Percentiles rank a stretch among this genome's conserved stretches.
phyloP scores from a whole-genome alignment of 2,888 invertebrate genomes.

The Neocrepidodera transversa region DNA sequence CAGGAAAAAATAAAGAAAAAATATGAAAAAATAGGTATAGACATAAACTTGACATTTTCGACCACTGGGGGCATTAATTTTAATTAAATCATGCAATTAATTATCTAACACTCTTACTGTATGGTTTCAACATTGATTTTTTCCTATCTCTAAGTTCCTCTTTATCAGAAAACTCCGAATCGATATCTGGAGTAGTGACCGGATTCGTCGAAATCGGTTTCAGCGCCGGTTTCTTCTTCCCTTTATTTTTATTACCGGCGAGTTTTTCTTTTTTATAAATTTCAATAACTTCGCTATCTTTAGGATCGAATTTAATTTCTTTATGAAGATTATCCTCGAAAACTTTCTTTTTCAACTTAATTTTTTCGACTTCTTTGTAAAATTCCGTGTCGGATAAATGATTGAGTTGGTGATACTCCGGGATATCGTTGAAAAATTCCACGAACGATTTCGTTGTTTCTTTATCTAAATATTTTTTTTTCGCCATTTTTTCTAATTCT shows the following conservation, averaged over 20 bases:
- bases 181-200: slow-evolving; percentile 27
- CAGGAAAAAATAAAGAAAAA: too few species aligned
- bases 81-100: not conserved
- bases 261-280: slow-evolving; percentile 55
- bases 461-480: slow-evolving; percentile 56
- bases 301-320: slow-evolving; percentile 49
- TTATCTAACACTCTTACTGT: not conserved
- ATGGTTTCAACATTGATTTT: slow-evolving; percentile 17
- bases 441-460: slow-evolving; percentile 68
- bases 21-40: too few species aligned
- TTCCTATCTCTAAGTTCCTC: slow-evolving; percentile 33
- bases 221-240: slow-evolving; percentile 42
- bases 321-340: slow-evolving; percentile 54
- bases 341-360: slow-evolving; percentile 69
- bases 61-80: too few species aligned
- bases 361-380: slow-evolving; percentile 71
- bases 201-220: slow-evolving; percentile 53
- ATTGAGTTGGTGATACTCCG: slow-evolving; percentile 79
- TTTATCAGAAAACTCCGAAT: slow-evolving; percentile 48
- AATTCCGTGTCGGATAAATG: slow-evolving; percentile 79
- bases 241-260: slow-evolving; percentile 32
- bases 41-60: too few species aligned
- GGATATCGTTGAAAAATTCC: slow-evolving; percentile 79
- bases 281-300: slow-evolving; percentile 53
- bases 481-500: slow-evolving; percentile 47